These are phyloP conservation scores for Pomatostomus ruficeps DNA, from an alignment of 2,113 vertebrate genomes.

Conservation along the genomic window DNA sequence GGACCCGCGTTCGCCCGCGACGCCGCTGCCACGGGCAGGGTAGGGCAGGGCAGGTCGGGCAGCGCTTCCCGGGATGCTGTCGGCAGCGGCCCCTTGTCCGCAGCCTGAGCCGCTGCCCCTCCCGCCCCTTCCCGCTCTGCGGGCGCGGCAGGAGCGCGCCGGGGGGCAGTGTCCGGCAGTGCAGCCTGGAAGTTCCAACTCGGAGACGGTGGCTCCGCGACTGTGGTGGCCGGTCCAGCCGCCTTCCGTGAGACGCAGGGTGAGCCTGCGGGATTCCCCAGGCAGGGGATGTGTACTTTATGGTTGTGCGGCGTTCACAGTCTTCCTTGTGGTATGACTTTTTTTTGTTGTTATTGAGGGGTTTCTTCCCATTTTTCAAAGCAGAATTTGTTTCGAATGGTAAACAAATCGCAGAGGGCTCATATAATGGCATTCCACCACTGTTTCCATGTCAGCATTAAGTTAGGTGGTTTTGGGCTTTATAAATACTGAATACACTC, in stretches of 20 bases:
- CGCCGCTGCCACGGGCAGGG: neutral
- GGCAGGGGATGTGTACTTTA: neutral
- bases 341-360: neutral
- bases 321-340: neutral
- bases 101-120: neutral
- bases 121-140: neutral
- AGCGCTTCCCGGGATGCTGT: neutral
- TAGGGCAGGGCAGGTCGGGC: neutral
- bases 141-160: neutral
- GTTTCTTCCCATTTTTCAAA: neutral
- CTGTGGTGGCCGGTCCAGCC: neutral
- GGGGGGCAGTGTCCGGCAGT: neutral
- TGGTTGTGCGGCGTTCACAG: neutral
- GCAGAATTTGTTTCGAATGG: neutral
- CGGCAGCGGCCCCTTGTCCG: neutral
- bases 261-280: neutral
- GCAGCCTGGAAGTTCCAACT: neutral
- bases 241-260: neutral
- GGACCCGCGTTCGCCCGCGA: neutral
- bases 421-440: neutral
- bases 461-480: neutral
- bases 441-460: neutral
- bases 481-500: neutral
- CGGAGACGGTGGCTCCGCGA: neutral
- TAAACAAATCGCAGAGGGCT: neutral